Evolutionary conservation across 2,113 vertebrate species (phyloP), one percentile per base, ranked within the genome.

Genomic region (Accipiter virgatus): DNA sequence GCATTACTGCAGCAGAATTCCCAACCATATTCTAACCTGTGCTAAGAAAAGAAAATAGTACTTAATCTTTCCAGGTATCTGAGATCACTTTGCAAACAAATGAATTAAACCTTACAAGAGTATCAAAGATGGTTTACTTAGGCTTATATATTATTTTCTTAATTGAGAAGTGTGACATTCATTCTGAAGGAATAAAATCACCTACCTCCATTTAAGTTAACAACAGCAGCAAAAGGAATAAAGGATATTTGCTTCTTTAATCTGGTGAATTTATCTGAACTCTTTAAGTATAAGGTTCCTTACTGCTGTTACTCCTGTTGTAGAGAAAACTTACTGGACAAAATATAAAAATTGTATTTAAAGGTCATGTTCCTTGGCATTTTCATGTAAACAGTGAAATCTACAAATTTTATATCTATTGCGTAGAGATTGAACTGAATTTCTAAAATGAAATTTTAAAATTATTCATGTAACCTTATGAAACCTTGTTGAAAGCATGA

Each of bases 401-500:
- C 26, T 36, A 50, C 8, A 36, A 52, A 47, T 92, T 89, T 86
- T 59, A 8, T 79, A 81, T 43, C 25, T 86, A 43, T 31, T 56
- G 29, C 47, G 13, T 17, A 80, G 67, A 66, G 43, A 53, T 20
- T 62, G 70, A 94, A 77, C 73, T 56, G 21, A 56, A 91, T 93
- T 88, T 87, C 85, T 91, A 48, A 55, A 94, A 34, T 1, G 0
- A 66, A 91, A 80, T 85, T 58, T 81, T 2, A 59, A 73, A 96
- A 66, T 80, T 50, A 47, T 55, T 72, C 10, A 3, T 74, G 34
- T 91, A 71, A 86, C 68, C 77, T 86, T 62, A 43, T 32, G 56
- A 90, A 93, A 83, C 81, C 78, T 91, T 86, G 74, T 26, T 86
- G 85, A 93, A 95, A 87, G 50, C 58, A 34, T 66, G 78, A 45